Base-by-base conservation (phyloP, 2,113 vertebrate genomes). In the Orthochromis indermauri region DNA sequence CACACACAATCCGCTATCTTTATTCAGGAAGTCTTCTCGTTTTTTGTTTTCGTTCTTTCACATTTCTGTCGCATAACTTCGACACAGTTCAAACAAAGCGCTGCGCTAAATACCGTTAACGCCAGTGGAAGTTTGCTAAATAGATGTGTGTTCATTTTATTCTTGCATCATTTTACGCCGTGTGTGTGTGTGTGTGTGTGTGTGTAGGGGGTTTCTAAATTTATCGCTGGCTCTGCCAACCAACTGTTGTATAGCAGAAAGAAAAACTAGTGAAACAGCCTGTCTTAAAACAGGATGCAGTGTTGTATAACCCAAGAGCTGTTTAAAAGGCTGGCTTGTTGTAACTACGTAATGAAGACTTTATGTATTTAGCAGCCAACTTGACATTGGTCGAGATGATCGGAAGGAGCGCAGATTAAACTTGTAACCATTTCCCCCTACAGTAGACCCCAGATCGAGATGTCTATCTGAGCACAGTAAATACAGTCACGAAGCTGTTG, bases 1-100 rank as follows among this genome's bases (percentile, higher is more conserved):
- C 88, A 85, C 80, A 80, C 63, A 42, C 78, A 91, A 88, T 92
- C 90, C 92, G 93, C 91, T 94, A 92, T 95, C 78, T 94, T 89
- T 71, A 79, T 66, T 85, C 85, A 88, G 90, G 91, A 92, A 91
- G 93, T 95, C 51, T 40, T 14, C n/a, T 73, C 10, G 5, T 35
- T 59, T 66, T 53, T 55, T 59, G 19, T 24, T 49, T 33, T 87
- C n/a, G 59, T 14, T 85, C 12, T 79, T 76, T 10, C 19, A 33
- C 61, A 8, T 54, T 28, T 40, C 4, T 53, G 4, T 63, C 53
- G 47, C 12, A 8, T 13, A 73, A 88, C 54, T 40, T 89, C 3
- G 33, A 9, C 82, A 45, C 54, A 63, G 14, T 57, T 53, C 2
- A 57, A 40, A 76, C 51, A 21, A 66, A 28, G n/a, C 71, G 63